These are phyloP conservation scores for Phoeniculus purpureus DNA, from an alignment of 2,797 vertebrate species.

Conservation along the genomic window DNA sequence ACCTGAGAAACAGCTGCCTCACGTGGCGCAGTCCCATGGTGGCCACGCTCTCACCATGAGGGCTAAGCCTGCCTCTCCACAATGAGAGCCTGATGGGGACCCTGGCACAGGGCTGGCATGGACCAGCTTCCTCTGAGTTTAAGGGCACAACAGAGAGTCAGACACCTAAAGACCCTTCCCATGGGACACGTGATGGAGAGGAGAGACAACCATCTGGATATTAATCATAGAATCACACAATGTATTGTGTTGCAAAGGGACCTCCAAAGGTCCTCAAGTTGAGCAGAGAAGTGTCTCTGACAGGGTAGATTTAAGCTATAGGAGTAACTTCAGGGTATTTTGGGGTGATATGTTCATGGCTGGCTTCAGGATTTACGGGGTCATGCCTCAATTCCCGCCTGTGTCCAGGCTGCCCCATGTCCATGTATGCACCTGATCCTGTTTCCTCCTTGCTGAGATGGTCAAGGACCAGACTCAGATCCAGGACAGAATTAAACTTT, in stretches of 20 bases:
- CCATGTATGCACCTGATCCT: background rate
- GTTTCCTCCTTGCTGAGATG: background rate
- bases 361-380: background rate
- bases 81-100: accelerated
- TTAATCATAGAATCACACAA: too few relatives aligned
- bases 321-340: background rate
- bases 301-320: background rate
- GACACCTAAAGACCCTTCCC: background rate
- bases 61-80: background rate
- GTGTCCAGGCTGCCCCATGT: background rate
- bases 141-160: accelerated
- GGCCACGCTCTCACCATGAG: accelerated
- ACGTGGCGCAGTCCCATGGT: accelerated
- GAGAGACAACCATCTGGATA: background rate
- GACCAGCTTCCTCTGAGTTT: background rate
- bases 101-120: background rate
- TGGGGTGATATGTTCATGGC: background rate
- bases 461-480: background rate
- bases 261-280: too few relatives aligned
- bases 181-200: accelerated
- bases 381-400: background rate
- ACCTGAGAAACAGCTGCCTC: background rate
- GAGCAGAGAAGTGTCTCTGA: background rate
- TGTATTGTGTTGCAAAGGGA: too few relatives aligned
- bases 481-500: background rate